Percentiles rank a stretch among this genome's conserved stretches.
These are phyloP conservation scores for Probaryconus sp. DNA, from an alignment of 1,140 invertebrate genomes.

Conservation along the genomic window DNA sequence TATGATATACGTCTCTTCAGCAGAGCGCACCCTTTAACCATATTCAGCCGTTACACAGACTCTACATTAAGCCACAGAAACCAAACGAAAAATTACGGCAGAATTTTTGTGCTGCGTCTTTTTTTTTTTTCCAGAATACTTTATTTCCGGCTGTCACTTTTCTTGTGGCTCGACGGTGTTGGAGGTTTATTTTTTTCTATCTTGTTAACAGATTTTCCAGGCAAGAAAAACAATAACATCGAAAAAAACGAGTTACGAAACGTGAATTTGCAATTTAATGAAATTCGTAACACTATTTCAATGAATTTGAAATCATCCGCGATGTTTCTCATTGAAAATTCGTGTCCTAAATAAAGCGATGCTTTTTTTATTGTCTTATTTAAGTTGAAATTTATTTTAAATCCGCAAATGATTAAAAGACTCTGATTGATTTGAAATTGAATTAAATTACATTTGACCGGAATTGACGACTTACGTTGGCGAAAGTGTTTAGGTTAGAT, in stretches of 20 bases:
- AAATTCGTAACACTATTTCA: no score
- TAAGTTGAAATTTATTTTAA: not conserved
- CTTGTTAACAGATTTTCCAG: conserved; percentile 14
- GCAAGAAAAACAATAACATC: not conserved
- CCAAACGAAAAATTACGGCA: conserved; percentile 32
- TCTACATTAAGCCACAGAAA: conserved; percentile 26
- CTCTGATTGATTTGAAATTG: conserved; percentile 20
- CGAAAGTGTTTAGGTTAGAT: conserved; percentile 36
- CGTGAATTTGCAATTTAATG: no score
- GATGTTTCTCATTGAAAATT: no score
- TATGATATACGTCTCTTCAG: conserved; percentile 29
- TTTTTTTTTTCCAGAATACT: conserved; percentile 10
- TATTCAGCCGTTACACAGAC: conserved; percentile 11
- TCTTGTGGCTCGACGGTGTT: not conserved
- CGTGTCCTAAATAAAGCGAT: not conserved
- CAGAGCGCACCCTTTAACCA: conserved; percentile 3
- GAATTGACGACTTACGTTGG: conserved; percentile 5
- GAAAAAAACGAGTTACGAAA: no score
- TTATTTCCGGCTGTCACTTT: conserved; percentile 13
- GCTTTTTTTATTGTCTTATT: not conserved
- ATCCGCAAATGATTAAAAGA: conserved; percentile 28
- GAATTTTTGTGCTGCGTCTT: not conserved
- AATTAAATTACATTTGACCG: conserved; percentile 36
- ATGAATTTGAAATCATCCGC: no score
- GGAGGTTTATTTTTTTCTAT: no score